Evolutionary conservation across 53 echinoderm and acorn worm genomes (phyloP).

Genomic region (Holothuria scabra): DNA sequence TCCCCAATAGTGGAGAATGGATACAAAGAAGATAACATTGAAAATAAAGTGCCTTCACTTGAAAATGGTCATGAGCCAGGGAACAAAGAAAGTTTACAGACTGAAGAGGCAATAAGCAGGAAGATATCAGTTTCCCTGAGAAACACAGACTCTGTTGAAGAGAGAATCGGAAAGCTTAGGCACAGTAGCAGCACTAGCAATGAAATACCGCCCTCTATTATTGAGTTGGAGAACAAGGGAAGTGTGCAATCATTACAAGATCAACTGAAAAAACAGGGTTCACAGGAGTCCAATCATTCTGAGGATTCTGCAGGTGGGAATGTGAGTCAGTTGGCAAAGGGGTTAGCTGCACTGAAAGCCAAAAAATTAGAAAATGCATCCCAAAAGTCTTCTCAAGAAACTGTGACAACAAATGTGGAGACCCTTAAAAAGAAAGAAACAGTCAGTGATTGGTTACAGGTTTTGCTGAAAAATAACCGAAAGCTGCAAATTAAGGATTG

Average conservation of each 20-base stretch:
- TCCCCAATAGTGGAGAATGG: background rate
- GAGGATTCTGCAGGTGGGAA: constrained; percentile 58
- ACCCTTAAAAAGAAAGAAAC: constrained; percentile 61
- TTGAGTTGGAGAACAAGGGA: constrained; percentile 55
- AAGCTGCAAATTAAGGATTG: constrained; percentile 84
- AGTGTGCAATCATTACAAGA: constrained; percentile 83
- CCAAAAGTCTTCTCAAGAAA: constrained; percentile 40
- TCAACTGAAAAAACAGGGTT: constrained; percentile 66
- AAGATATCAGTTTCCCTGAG: constrained; percentile 14
- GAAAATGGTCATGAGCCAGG: background rate
- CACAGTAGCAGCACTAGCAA: background rate
- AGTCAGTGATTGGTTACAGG: constrained; percentile 51
- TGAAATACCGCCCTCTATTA: constrained; percentile 2
- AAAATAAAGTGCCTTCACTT: constrained; percentile 9
- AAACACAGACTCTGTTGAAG: background rate
- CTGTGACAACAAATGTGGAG: background rate
- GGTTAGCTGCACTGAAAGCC: constrained; percentile 66
- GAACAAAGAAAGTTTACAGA: too few relatives aligned
- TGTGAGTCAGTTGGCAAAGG: constrained; percentile 63
- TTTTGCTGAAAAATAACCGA: constrained; percentile 74
- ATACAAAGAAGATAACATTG: background rate
- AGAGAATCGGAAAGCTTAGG: constrained; percentile 19
- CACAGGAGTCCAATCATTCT: background rate
- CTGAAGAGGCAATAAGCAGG: background rate
- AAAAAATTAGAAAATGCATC: constrained; percentile 58